phyloP scores from a whole-genome alignment of 2,113 vertebrate species.

The Rutilus rutilus region DNA sequence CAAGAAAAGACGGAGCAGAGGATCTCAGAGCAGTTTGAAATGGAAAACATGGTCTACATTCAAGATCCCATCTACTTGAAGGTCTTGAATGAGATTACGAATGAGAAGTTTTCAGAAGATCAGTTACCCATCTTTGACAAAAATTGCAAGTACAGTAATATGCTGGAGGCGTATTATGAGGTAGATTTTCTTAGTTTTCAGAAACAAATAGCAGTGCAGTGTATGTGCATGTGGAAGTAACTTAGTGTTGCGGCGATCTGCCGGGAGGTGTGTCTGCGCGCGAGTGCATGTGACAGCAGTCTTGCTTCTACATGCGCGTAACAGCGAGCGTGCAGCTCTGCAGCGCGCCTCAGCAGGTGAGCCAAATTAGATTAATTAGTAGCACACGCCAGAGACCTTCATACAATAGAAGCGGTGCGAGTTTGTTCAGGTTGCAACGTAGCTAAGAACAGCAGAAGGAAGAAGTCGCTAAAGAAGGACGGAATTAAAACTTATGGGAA shows the following conservation, averaged over 20 bases:
- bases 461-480: too few species aligned
- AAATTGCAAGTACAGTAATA: constrained; percentile 47
- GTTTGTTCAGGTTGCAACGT: too few species aligned
- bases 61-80: constrained; percentile 56
- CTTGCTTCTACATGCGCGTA: too few species aligned
- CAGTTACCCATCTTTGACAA: constrained; percentile 36
- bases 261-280: too few species aligned
- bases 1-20: constrained; percentile 49
- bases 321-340: too few species aligned
- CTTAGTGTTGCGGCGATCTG: neutral
- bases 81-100: constrained; percentile 1
- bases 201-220: neutral
- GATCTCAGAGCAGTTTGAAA: constrained; percentile 60
- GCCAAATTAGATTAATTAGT: too few species aligned
- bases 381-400: too few species aligned
- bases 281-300: too few species aligned
- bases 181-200: neutral
- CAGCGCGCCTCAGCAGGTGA: too few species aligned
- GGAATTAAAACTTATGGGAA: too few species aligned
- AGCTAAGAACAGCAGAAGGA: too few species aligned
- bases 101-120: constrained; percentile 5
- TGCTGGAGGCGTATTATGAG: constrained; percentile 56
- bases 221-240: neutral
- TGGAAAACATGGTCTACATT: constrained; percentile 59
- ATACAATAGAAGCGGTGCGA: too few species aligned